Evolutionary conservation across 2,113 vertebrate species (phyloP).

Genomic region (Rhinichthys klamathensis): DNA sequence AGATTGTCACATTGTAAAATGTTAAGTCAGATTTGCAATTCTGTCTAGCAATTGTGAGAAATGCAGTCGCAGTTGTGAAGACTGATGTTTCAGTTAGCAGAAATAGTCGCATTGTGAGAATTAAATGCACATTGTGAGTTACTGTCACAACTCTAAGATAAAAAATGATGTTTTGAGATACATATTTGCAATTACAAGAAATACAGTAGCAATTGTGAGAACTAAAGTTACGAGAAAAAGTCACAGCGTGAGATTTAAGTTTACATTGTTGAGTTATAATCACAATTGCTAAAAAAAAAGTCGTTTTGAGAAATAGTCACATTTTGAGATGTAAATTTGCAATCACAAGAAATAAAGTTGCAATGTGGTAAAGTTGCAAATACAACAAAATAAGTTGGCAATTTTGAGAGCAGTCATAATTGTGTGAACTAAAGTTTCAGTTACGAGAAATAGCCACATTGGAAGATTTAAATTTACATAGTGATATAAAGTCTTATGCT

Average conservation of each 20-base stretch:
- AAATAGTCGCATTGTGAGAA: neutral
- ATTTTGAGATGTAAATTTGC: neutral
- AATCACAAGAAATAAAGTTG: neutral
- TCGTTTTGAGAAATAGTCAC: neutral
- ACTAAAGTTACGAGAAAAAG: too few relatives aligned
- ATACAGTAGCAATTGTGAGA: neutral
- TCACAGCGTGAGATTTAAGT: neutral
- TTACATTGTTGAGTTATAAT: neutral
- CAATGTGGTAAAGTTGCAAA: neutral
- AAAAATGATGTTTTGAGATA: neutral
- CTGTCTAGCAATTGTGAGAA: neutral
- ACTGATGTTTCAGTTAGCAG: neutral
- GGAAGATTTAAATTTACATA: neutral
- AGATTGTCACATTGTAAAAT: neutral
- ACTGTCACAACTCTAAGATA: neutral
- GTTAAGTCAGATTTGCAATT: neutral
- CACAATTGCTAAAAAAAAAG: neutral
- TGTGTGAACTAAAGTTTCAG: neutral
- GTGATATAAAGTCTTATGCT: too few relatives aligned
- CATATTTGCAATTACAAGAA: neutral
- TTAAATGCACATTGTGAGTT: neutral
- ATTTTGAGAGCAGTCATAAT: neutral
- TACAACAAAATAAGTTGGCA: neutral
- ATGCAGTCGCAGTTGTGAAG: neutral
- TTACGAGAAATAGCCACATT: neutral